phyloP scores from a whole-genome alignment of 2,113 vertebrate genomes.

The Pao palembangensis region DNA sequence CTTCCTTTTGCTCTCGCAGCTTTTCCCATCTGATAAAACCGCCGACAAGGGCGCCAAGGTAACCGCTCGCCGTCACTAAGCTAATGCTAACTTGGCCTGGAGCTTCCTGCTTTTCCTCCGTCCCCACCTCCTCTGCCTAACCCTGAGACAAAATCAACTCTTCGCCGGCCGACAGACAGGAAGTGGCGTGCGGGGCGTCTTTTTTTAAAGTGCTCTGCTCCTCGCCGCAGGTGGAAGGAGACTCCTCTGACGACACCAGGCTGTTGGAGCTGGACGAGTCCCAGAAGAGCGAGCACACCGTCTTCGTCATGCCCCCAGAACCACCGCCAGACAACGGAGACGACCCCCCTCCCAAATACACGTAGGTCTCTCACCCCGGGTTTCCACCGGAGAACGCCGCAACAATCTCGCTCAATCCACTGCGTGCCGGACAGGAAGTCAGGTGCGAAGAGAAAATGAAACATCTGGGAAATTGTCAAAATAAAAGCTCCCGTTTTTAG shows the following conservation, averaged over 20 bases:
- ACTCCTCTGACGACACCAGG: constrained; percentile 83
- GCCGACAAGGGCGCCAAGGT: constrained; percentile 93
- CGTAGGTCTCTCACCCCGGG: constrained; percentile 72
- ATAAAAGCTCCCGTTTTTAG: no score
- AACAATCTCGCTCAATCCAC: no score
- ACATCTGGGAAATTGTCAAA: no score
- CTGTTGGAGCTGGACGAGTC: constrained; percentile 95
- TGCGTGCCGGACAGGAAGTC: no score
- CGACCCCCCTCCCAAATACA: constrained; percentile 78
- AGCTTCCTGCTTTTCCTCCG: constrained; percentile 32
- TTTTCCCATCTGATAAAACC: constrained; percentile 79
- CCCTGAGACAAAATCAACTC: constrained; percentile 9
- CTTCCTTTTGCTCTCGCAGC: constrained; percentile 62
- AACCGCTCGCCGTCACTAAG: constrained; percentile 40
- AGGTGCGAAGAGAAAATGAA: no score
- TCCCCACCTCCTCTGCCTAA: not conserved
- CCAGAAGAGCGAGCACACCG: constrained; percentile 95
- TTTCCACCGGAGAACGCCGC: not conserved
- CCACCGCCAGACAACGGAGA: constrained; percentile 73
- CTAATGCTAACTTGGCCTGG: no score
- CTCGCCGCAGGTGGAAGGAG: constrained; percentile 81
- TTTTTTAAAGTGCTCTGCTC: not conserved
- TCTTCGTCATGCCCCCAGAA: constrained; percentile 92
- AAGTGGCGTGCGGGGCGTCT: not conserved
- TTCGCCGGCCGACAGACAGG: not conserved